phyloP scores from a whole-genome alignment of 2,888 invertebrate species.

The Petrolisthes cinctipes region DNA sequence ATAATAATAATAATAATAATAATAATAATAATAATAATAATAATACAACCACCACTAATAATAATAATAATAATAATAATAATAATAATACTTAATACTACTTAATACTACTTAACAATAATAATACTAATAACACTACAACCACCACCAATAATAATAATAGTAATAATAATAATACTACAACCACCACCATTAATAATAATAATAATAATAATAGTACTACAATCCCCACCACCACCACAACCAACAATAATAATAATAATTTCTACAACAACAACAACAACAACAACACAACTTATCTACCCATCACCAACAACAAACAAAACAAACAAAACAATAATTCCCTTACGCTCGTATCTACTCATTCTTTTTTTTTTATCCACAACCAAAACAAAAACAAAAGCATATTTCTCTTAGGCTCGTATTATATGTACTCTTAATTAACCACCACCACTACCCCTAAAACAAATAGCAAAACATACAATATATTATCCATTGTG shows the following conservation, averaged over 20 bases:
- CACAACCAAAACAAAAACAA: too few relatives aligned
- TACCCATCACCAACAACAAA: too few relatives aligned
- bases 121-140: too few relatives aligned
- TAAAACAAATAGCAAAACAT: neutral
- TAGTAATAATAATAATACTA: neutral
- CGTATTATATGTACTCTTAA: neutral
- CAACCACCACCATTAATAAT: neutral
- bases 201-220: neutral
- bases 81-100: neutral
- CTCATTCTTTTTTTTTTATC: too few relatives aligned
- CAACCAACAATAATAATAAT: neutral
- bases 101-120: neutral
- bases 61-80: too few relatives aligned
- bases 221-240: constrained; percentile 14
- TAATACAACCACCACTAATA: too few relatives aligned
- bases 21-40: too few relatives aligned
- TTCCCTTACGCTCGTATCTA: too few relatives aligned
- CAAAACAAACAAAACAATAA: too few relatives aligned
- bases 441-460: neutral
- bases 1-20: too few relatives aligned
- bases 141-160: neutral
- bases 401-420: neutral
- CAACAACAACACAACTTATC: neutral
- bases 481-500: too few relatives aligned
- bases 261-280: neutral